These are phyloP conservation scores for Alces alces DNA, from an alignment of 2,113 vertebrate species.

Conservation along the genomic window DNA sequence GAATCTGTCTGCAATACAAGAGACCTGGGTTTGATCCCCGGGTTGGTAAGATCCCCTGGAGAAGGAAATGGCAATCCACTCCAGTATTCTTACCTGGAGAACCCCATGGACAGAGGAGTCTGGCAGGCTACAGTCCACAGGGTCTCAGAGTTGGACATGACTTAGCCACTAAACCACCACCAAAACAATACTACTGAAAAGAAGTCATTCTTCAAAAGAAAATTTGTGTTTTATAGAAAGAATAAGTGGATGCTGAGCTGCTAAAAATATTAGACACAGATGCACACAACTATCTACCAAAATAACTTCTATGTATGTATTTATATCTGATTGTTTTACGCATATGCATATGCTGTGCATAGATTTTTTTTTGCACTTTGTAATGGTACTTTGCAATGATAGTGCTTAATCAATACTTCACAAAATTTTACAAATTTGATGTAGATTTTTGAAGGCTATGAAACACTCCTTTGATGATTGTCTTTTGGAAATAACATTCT, in stretches of 20 bases:
- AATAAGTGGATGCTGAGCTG: neutral
- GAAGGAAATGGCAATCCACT: neutral
- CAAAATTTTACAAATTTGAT: neutral
- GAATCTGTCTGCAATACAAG: neutral
- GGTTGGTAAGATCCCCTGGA: neutral
- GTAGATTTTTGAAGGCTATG: neutral
- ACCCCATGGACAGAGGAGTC: neutral
- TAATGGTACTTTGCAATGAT: neutral
- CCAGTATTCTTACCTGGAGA: neutral
- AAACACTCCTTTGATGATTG: neutral
- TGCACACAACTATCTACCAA: neutral
- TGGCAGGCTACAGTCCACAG: neutral
- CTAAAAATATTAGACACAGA: neutral
- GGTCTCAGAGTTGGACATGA: neutral
- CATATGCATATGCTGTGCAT: neutral
- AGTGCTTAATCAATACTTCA: neutral
- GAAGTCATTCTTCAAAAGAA: neutral
- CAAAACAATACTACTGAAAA: neutral
- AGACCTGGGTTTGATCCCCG: neutral
- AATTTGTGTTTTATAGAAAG: neutral
- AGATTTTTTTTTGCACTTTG: neutral
- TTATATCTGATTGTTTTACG: neutral
- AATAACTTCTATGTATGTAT: neutral
- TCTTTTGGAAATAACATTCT: constrained; percentile 12
- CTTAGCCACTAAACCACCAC: neutral